Percentiles rank a stretch among this genome's conserved stretches.
Conservation (phyloP, 2,797 vertebrate genomes). For the Eulemur albifrons region DNA sequence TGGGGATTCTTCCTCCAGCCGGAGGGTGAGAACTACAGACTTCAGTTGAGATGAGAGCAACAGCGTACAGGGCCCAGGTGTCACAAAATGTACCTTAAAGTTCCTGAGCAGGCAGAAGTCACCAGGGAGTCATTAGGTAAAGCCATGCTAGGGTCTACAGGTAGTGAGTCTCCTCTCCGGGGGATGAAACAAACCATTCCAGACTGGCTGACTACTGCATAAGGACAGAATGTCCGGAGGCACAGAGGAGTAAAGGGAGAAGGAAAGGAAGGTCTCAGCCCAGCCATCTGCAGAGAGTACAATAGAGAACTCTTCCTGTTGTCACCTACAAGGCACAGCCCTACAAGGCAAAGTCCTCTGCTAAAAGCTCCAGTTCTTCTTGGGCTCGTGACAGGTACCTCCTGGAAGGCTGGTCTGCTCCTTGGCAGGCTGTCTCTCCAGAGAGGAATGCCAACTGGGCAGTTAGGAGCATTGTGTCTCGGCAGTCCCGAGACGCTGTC, state of each 20-base stretch:
- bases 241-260: not conserved
- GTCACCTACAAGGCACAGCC: not conserved
- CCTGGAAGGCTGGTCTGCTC: not conserved
- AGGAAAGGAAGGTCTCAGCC: not conserved
- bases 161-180: not conserved
- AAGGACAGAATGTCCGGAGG: not conserved
- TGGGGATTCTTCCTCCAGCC: not conserved
- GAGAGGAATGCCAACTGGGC: fast-evolving
- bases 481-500: not conserved
- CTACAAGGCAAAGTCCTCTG: not conserved
- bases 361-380: not conserved
- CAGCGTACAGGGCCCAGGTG: too few species aligned
- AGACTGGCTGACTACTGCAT: not conserved
- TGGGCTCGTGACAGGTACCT: not conserved
- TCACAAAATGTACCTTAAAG: not conserved
- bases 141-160: too few species aligned
- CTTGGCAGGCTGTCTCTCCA: not conserved
- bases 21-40: not conserved
- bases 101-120: not conserved
- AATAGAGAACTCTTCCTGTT: not conserved
- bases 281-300: not conserved
- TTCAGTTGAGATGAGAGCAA: not conserved
- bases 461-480: too few species aligned
- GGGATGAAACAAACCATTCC: not conserved
- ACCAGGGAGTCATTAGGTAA: not conserved